phyloP scores from a whole-genome alignment of 2,113 vertebrate genomes.

The Phyllostomus hastatus region DNA sequence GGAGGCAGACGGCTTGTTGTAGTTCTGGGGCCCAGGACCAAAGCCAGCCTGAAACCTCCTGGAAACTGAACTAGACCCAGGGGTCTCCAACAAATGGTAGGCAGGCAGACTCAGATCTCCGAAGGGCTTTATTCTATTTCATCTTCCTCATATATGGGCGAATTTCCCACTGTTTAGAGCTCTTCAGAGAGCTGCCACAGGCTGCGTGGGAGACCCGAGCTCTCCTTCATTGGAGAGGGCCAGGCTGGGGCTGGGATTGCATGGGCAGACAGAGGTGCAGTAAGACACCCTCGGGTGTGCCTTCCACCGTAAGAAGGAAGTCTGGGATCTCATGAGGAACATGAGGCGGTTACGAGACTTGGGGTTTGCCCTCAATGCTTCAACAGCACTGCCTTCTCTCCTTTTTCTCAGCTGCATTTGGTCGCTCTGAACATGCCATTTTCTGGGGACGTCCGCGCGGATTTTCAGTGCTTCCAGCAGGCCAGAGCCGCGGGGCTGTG shows the following conservation, averaged over 20 bases:
- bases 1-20: not conserved
- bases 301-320: not conserved
- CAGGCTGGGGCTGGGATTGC: not conserved
- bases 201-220: not conserved
- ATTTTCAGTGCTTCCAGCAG: slow-evolving; percentile 93
- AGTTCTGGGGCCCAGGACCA: not conserved
- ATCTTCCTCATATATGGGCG: not conserved
- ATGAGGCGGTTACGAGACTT: accelerated
- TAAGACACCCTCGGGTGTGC: accelerated
- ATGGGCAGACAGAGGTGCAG: not conserved
- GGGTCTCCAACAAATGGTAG: not conserved
- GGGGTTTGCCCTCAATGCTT: not conserved
- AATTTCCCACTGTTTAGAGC: not conserved
- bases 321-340: not conserved
- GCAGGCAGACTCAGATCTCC: not conserved
- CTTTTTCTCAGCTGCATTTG: slow-evolving; percentile 86
- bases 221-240: not conserved
- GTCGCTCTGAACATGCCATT: slow-evolving; percentile 92
- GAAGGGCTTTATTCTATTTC: not conserved
- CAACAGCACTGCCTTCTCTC: not conserved
- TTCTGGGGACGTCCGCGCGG: slow-evolving; percentile 89
- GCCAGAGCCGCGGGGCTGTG: slow-evolving; percentile 90
- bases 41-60: not conserved
- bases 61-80: not conserved
- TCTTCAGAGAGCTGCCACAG: not conserved